Base-by-base conservation (phyloP, 1,140 invertebrate species). In the Metaphire vulgaris region DNA sequence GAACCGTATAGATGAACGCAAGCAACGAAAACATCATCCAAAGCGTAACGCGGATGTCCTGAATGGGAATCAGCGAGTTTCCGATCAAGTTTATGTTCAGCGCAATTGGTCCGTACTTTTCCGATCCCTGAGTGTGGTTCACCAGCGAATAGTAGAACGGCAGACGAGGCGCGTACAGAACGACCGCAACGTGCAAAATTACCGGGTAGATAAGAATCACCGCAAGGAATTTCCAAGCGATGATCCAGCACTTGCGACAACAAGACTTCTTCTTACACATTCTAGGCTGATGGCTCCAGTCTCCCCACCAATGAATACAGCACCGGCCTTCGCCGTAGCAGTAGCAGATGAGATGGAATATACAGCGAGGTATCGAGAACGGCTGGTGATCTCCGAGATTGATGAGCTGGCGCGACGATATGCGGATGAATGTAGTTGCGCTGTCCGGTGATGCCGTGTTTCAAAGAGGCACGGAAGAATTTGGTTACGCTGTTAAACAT, bases 301-400 rank as follows among this genome's bases (percentile, higher is more conserved):
- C 30, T 64, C 77, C 73, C 77, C 77, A 78, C 77, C 77, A 78
- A 41, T 78, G 77, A 28, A 78, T 78, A 69, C 77, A 78, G 66
- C 77, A 78, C 16, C 74, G 66, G 34, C 77, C 77, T 64, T 78
- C 77, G 28, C 77, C 77, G 34, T 78, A 78, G 67, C 77, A 78
- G 29, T 78, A 69, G 69, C 76, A 75, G 29, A 78, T n/a, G 29
- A 75, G 66, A 12, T 74, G 77, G 74, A 78, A 75, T 26, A 78
- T 26, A 14, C 67, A 78, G 6, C 74, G 72, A 29, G 77, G 77
- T 6, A 78, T 28, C 12, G 77, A 78, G 68, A 78, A 78, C 16
- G 77, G 77, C 29, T 75, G 76, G 16, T 26, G 74, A 33, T 78
- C 77, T 28, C 33, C 66, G 33, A 78, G 74, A 34, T 78, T 78